These are phyloP conservation scores for Dimorphilus gyrociliatus DNA, from an alignment of 2,888 invertebrate genomes.

Conservation along the genomic window DNA sequence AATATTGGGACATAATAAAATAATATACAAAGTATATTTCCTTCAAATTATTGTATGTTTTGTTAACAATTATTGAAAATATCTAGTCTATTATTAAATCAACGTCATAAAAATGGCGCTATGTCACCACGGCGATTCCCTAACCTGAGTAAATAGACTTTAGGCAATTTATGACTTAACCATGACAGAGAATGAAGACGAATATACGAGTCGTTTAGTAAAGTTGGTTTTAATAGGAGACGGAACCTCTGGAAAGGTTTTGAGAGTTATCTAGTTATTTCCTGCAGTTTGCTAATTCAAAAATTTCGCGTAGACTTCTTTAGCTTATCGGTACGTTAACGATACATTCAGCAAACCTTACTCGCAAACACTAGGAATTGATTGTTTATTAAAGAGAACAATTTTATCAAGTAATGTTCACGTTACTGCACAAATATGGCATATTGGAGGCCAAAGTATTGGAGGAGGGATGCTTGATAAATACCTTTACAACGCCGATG, in stretches of 20 bases:
- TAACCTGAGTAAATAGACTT: too few species aligned
- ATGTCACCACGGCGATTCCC: too few species aligned
- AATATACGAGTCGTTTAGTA: slow-evolving; percentile 41
- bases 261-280: slow-evolving; percentile 11
- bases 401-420: slow-evolving; percentile 44
- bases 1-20: too few species aligned
- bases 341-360: slow-evolving; percentile 47
- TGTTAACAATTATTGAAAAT: too few species aligned
- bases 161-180: too few species aligned
- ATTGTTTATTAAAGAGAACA: slow-evolving; percentile 53
- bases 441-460: slow-evolving; percentile 62
- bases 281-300: slow-evolving; percentile 49
- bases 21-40: too few species aligned
- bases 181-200: slow-evolving; percentile 37
- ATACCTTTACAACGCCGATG: slow-evolving; percentile 42
- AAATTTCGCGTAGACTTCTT: slow-evolving; percentile 53
- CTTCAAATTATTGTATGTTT: too few species aligned
- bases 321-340: too few species aligned
- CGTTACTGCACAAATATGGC: slow-evolving; percentile 60
- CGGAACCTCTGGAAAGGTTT: slow-evolving; percentile 63
- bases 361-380: slow-evolving; percentile 52
- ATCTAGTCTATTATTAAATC: too few species aligned
- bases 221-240: slow-evolving; percentile 67
- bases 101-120: too few species aligned
- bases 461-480: slow-evolving; percentile 58